phyloP scores from a whole-genome alignment of 2,797 vertebrate genomes.

The Dallia pectoralis region DNA sequence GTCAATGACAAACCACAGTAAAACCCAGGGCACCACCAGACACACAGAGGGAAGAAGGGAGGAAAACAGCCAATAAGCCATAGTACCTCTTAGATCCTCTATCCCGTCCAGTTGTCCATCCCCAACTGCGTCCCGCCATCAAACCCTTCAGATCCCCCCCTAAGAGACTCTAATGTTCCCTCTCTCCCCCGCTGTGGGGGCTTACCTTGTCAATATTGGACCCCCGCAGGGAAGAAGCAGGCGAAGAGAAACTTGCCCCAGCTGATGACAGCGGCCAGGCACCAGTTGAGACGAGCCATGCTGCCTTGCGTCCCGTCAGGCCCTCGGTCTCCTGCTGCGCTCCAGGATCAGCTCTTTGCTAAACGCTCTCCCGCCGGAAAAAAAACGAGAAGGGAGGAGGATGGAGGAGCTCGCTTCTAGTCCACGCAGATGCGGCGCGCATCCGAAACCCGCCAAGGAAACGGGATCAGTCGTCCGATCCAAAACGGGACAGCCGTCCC shows the following conservation, averaged over 20 bases:
- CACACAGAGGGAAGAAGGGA: not conserved
- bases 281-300: slow-evolving; percentile 91
- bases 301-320: slow-evolving; percentile 56
- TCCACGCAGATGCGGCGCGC: not conserved
- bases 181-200: not conserved
- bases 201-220: slow-evolving; percentile 86
- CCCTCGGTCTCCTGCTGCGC: slow-evolving; percentile 33
- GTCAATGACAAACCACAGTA: not conserved
- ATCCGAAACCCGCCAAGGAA: not conserved
- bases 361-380: slow-evolving; percentile 42
- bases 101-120: not conserved
- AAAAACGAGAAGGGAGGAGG: slow-evolving; percentile 22
- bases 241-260: slow-evolving; percentile 90
- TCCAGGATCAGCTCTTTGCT: slow-evolving; percentile 54
- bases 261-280: slow-evolving; percentile 86
- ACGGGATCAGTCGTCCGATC: not conserved
- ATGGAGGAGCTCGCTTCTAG: not conserved
- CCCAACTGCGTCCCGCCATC: no score
- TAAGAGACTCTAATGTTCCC: not conserved
- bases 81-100: not conserved
- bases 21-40: not conserved
- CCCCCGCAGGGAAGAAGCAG: slow-evolving; percentile 82
- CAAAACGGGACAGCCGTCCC: not conserved
- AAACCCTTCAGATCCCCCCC: not conserved
- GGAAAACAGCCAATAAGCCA: not conserved